Base-by-base conservation (phyloP, 2,113 vertebrate genomes). In the Pungitius pungitius region DNA sequence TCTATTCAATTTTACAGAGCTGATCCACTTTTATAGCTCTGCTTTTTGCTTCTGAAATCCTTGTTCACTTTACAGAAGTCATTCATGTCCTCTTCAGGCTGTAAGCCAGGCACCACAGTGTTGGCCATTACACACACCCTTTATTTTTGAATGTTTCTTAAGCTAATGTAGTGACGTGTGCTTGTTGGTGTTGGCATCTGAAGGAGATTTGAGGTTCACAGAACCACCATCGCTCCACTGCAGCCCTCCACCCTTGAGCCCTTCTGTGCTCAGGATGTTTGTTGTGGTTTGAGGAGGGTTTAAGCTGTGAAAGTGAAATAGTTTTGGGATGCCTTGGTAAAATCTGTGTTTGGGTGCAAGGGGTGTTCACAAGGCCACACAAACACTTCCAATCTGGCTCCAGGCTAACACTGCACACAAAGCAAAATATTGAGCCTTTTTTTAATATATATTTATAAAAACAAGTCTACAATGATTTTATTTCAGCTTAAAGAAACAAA, bases 1-100 rank as follows among this genome's bases (percentile, higher is more conserved):
- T 84, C 77, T 87, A 40, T 84, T 89, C 78, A 86, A 83, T 81
- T 86, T 84, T 81, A 73, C 57, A 64, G 58, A 59, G 56, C 59
- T 78, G 69, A 75, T 87, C 69, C 69, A 78, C 73, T 84, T 84
- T 90, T 80, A 88, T 82, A 58, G 65, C 79, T 49, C 54, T 69
- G 52, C 64, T 26, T 74, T 69, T 74, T 37, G 42, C 76, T 40
- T 78, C 64, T 59, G 82, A 87, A 82, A 77, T 81, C 62, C 58
- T 82, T 33, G 71, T 73, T 85, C 79, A 76, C 77, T 81, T 78
- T 14, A 52, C 68, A 80, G 70, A 81, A 68, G 52, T 63, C 66
- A 69, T 78, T 80, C 77, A 65, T 83, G 71, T 76, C 58, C 64
- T 64, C 61, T 77, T 78, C 60, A 55, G 57, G 30, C 83, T 54